Base-by-base conservation (phyloP, 2,797 vertebrate genomes). In the Myotis planiceps region DNA sequence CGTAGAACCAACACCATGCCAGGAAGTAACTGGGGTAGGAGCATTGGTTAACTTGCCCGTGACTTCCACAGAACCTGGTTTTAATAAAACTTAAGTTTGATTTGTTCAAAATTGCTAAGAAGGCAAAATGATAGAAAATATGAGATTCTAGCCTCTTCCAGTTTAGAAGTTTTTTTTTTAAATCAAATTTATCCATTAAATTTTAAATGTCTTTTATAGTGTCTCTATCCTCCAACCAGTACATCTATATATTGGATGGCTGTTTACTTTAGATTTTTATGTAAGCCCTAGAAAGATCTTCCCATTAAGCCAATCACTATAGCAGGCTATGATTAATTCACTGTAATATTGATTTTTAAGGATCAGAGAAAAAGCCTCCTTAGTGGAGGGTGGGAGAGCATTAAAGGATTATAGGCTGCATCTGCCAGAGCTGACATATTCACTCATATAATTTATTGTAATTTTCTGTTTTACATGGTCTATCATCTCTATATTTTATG, bases 241-340 rank as follows among this genome's bases (percentile, higher is more conserved):
- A 55, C 37, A 21, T 92, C 63, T 89, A 19, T 93, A 37, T 18
- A 66, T 32, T 90, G 51, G 66, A 51, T 92, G 47, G 5, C 83
- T 96, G 9, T 96, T 97, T 96, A 87, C 25, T 92, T 97, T 82
- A 87, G 91, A 32, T 42, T 82, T 97, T 97, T 68, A 93, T 71
- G 42, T 82, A 96, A 97, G 88, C 32, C 69, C 83, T 97, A 96
- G 72, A 18, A 97, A 96, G 93, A 47, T 94, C 6, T 71, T 79
- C 75, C 96, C 79, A 39, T 92, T 10, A 97, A 98, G 96, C 95
- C 65, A 95, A 93, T 98, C 96, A 97, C 27, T 96, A 39, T 45
- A 96, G 76, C 80, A 96, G 58, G 66, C 76, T 95, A 65, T 97
- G 97, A 98, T 97, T 98, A 94, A 97, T 98, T 98, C 98, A 97